Conservation (phyloP, 2,797 vertebrate species). For the Enteromius fasciolatus region DNA sequence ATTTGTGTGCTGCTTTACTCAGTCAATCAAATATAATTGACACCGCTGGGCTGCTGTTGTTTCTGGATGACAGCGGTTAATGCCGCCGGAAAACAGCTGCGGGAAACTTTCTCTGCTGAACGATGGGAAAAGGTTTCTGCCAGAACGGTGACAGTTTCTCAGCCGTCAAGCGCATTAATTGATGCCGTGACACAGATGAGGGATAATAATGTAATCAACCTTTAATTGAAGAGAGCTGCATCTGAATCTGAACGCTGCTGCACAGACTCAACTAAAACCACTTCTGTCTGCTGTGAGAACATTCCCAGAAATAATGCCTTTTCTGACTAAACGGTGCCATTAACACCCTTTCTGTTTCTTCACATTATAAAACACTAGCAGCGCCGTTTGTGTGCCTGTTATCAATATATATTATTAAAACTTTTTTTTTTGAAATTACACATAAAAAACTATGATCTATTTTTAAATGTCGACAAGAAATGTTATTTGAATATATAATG, state of each 20-base stretch:
- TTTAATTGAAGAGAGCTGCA: slow-evolving; percentile 66
- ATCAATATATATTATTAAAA: no score
- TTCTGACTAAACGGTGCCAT: no score
- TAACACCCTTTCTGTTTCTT: no score
- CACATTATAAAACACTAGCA: no score
- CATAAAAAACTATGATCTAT: neutral
- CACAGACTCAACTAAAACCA: no score
- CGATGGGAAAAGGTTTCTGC: slow-evolving; percentile 81
- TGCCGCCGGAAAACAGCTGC: slow-evolving; percentile 82
- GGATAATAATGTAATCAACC: slow-evolving; percentile 90
- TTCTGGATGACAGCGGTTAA: slow-evolving; percentile 95
- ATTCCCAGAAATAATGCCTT: no score
- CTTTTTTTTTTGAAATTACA: neutral
- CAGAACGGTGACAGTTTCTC: slow-evolving; percentile 82
- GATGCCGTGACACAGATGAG: slow-evolving; percentile 91
- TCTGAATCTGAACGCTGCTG: no score
- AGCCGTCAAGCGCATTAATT: slow-evolving; percentile 91
- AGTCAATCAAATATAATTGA: slow-evolving; percentile 99
- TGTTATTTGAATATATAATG: neutral
- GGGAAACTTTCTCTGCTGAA: slow-evolving; percentile 84
- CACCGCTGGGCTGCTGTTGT: slow-evolving; percentile 96
- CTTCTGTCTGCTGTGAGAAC: no score
- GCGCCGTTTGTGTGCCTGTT: no score
- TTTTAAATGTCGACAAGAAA: neutral
- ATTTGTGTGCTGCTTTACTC: slow-evolving; percentile 99